Percentiles rank a stretch among this genome's conserved stretches.
These are phyloP conservation scores for Scrobipalpa costella DNA, from an alignment of 2,888 invertebrate genomes.

Conservation along the genomic window DNA sequence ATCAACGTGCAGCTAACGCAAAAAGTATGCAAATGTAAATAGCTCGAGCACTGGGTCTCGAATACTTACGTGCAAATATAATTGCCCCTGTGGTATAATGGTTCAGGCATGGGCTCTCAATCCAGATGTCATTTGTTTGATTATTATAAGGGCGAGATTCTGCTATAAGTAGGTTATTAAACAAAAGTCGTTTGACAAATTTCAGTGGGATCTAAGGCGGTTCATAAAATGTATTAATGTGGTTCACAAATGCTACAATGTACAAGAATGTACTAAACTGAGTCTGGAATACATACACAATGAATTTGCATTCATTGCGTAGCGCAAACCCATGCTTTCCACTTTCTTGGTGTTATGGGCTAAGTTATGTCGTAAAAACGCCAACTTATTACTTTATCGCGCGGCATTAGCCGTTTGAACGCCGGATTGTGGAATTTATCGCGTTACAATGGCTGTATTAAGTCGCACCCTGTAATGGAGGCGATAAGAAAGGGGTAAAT, in stretches of 20 bases:
- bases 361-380: constrained; percentile 30
- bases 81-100: no score
- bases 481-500: constrained; percentile 5
- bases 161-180: no score
- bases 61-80: background rate
- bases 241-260: no score
- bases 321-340: constrained; percentile 21
- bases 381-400: constrained; percentile 31
- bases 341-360: constrained; percentile 17
- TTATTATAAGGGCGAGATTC: no score
- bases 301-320: constrained; percentile 17
- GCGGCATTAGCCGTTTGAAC: constrained; percentile 24
- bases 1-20: background rate
- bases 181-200: no score
- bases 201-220: no score
- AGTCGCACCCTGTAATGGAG: background rate
- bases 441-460: background rate
- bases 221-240: no score
- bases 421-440: constrained; percentile 25
- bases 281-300: no score
- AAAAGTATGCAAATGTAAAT: constrained; percentile 2
- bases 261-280: background rate
- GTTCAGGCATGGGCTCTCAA: no score
- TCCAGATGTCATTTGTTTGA: no score
- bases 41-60: background rate